A percentile compares a stretch with the other conserved stretches of the same genome.
phyloP scores from a whole-genome alignment of 2,888 invertebrate species.

The Habrosyne pyritoides region DNA sequence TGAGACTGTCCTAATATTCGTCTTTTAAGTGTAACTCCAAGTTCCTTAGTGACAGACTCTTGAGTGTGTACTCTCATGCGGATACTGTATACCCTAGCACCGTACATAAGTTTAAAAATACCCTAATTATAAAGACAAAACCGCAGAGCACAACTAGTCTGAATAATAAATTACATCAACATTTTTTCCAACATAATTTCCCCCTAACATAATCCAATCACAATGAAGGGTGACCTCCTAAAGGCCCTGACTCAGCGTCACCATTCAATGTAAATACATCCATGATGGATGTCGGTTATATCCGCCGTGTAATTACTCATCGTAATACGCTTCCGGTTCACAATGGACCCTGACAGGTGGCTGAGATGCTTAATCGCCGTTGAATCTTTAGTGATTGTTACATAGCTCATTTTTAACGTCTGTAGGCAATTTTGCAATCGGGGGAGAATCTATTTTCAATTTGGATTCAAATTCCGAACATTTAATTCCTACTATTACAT shows the following conservation, averaged over 20 bases:
- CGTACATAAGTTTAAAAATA: too few relatives aligned
- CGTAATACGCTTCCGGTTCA: conserved; percentile 30
- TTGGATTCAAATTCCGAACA: too few relatives aligned
- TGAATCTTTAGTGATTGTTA: background rate
- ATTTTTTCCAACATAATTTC: background rate
- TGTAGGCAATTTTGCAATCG: background rate
- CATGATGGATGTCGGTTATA: conserved; percentile 33
- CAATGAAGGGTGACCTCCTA: background rate
- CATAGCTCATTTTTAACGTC: background rate
- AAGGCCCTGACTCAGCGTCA: conserved; percentile 10
- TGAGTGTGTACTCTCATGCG: too few relatives aligned
- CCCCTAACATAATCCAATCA: background rate
- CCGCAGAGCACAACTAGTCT: too few relatives aligned
- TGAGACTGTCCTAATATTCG: too few relatives aligned
- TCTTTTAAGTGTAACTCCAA: too few relatives aligned
- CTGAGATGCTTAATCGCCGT: background rate
- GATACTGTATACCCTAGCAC: too few relatives aligned
- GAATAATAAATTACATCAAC: background rate
- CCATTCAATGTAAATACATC: conserved; percentile 36
- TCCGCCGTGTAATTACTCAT: conserved; percentile 38
- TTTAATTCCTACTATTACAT: too few relatives aligned
- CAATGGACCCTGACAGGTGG: conserved; percentile 26
- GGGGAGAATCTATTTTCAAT: too few relatives aligned
- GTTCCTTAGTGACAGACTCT: too few relatives aligned
- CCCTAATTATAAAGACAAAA: too few relatives aligned